These are phyloP conservation scores for Conger conger DNA, from an alignment of 2,113 vertebrate genomes.

Conservation along the genomic window DNA sequence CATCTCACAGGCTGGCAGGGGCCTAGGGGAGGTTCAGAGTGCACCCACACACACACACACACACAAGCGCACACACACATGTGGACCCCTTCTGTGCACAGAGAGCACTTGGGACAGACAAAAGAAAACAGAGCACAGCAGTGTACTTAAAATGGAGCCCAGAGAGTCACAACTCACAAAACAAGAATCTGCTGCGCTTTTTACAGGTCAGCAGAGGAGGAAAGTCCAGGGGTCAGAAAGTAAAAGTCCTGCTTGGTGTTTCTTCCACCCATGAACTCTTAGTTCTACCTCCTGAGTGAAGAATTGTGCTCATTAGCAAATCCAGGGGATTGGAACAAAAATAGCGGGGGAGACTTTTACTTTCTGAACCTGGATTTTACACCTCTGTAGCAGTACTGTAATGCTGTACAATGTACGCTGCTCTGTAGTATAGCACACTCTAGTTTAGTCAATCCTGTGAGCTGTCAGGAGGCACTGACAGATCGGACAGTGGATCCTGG, in stretches of 20 bases:
- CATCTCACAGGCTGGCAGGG: not conserved
- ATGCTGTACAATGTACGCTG: too few species aligned
- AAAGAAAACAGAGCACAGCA: not conserved
- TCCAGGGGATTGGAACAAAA: too few species aligned
- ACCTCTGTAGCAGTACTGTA: too few species aligned
- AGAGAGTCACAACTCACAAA: not conserved
- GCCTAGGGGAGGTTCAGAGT: not conserved
- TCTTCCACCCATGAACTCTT: too few species aligned
- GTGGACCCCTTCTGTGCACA: not conserved
- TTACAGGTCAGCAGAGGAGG: too few species aligned
- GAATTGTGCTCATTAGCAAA: too few species aligned
- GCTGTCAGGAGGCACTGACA: not conserved
- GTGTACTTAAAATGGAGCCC: not conserved
- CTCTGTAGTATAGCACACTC: too few species aligned
- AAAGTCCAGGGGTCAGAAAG: too few species aligned
- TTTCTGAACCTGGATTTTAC: too few species aligned
- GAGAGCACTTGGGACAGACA: not conserved
- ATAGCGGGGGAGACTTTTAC: too few species aligned
- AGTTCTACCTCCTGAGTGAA: too few species aligned
- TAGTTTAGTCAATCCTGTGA: not conserved
- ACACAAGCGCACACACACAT: constrained; percentile 14
- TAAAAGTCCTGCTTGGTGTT: too few species aligned
- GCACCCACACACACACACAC: not conserved
- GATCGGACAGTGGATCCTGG: not conserved
- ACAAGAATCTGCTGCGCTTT: not conserved